These are phyloP conservation scores for Gonioctena quinquepunctata DNA, from an alignment of 1,140 invertebrate species.

Conservation along the genomic window DNA sequence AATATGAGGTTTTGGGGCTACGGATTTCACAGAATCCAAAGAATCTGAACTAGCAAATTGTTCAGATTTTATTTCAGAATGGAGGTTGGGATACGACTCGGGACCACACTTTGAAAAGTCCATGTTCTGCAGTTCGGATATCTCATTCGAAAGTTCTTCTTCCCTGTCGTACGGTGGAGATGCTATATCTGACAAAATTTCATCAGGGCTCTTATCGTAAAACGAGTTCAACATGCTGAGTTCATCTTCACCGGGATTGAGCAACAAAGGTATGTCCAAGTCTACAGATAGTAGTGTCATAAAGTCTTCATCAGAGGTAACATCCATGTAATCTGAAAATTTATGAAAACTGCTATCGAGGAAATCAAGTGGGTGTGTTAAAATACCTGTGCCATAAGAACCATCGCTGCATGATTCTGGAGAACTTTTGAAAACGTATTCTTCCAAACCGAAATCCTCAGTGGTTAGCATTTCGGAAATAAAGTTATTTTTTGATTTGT, in stretches of 20 bases:
- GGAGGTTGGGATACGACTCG: slow-evolving; percentile 27
- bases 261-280: slow-evolving; percentile 47
- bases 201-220: slow-evolving; percentile 46
- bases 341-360: background rate
- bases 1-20: slow-evolving; percentile 13
- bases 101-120: slow-evolving; percentile 35
- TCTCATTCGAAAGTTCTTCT: slow-evolving; percentile 28
- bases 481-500: too few relatives aligned
- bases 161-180: slow-evolving; percentile 20
- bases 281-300: slow-evolving; percentile 46
- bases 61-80: slow-evolving; percentile 36
- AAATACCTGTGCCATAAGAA: slow-evolving; percentile 39
- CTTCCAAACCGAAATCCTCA: slow-evolving; percentile 16
- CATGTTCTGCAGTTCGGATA: slow-evolving; percentile 33
- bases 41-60: slow-evolving; percentile 3
- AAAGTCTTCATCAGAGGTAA: slow-evolving; percentile 49
- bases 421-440: slow-evolving; percentile 45
- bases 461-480: slow-evolving; percentile 21
- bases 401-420: slow-evolving; percentile 43
- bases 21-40: slow-evolving; percentile 3
- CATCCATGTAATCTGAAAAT: slow-evolving; percentile 39
- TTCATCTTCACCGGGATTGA: slow-evolving; percentile 47
- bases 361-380: background rate
- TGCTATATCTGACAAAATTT: slow-evolving; percentile 46
- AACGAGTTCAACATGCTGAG: slow-evolving; percentile 46